These are phyloP conservation scores for Chinchilla lanigera DNA, from an alignment of 2,113 vertebrate species.

Conservation along the genomic window DNA sequence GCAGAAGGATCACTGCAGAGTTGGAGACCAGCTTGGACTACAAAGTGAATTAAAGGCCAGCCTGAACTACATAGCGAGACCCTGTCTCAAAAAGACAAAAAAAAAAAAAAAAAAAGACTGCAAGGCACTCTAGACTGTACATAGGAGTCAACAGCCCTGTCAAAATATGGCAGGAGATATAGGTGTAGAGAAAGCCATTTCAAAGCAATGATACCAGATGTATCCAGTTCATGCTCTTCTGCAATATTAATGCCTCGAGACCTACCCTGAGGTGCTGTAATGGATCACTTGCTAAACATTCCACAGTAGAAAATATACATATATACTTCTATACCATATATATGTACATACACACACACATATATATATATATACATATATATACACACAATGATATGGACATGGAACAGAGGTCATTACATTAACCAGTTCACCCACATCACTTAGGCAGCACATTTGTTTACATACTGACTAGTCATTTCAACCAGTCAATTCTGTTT, in stretches of 20 bases:
- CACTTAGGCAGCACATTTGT: neutral
- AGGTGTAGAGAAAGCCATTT: neutral
- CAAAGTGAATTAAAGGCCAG: too few relatives aligned
- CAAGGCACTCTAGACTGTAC: conserved; percentile 2
- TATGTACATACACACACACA: neutral
- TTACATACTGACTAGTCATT: neutral
- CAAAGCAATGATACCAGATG: conserved; percentile 6
- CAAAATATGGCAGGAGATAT: neutral
- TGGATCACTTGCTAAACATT: conserved; percentile 23
- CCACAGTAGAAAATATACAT: neutral
- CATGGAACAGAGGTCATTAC: neutral
- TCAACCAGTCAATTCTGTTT: neutral
- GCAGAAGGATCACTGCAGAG: too few relatives aligned
- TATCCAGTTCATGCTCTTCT: conserved; percentile 41
- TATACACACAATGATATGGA: neutral
- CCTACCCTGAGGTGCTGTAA: neutral
- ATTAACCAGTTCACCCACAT: neutral
- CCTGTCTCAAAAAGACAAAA: too few relatives aligned
- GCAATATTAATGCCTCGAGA: neutral
- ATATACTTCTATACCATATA: neutral
- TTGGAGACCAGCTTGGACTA: too few relatives aligned
- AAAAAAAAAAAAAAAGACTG: too few relatives aligned
- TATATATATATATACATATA: neutral
- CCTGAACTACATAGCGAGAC: too few relatives aligned
- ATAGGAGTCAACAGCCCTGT: neutral